Evolutionary conservation across 2,797 vertebrate genomes (phyloP).

Genomic region (Crypturellus tataupa): DNA sequence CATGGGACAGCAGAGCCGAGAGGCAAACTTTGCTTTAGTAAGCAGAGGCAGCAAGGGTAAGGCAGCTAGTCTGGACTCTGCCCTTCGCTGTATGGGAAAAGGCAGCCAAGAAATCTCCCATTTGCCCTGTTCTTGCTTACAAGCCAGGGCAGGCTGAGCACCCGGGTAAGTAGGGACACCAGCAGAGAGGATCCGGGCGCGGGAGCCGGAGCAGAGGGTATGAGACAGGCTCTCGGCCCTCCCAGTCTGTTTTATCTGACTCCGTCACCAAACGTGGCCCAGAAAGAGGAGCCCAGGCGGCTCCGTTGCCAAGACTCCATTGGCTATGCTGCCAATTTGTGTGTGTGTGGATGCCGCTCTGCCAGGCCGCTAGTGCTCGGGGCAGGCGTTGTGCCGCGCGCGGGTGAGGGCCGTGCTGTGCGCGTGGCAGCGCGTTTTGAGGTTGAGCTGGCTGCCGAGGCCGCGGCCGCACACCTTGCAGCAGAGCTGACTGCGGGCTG

Average conservation of each 20-base stretch:
- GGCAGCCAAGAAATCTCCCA: background rate
- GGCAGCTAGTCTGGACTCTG: background rate
- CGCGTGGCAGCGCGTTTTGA: conserved; percentile 77
- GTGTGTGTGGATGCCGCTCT: no score
- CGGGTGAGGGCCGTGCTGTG: no score
- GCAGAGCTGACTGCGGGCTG: conserved; percentile 42
- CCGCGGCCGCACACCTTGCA: conserved; percentile 91
- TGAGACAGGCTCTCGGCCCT: background rate
- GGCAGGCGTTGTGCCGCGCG: conserved; percentile 66
- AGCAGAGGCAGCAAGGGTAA: no score
- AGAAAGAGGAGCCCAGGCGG: background rate
- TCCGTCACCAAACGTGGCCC: background rate
- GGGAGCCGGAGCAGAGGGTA: fast-evolving
- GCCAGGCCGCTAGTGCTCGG: conserved; percentile 67
- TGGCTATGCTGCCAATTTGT: background rate
- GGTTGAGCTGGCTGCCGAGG: conserved; percentile 89
- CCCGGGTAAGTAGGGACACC: fast-evolving
- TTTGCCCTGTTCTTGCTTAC: background rate
- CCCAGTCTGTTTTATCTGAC: background rate
- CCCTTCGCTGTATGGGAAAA: background rate
- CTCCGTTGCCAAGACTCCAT: background rate
- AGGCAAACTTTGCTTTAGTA: background rate
- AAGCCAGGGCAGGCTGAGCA: fast-evolving
- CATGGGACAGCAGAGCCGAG: background rate
- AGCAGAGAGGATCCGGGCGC: fast-evolving